Base-by-base conservation (phyloP, 1,140 invertebrate genomes). In the Drosophila nikananu region DNA sequence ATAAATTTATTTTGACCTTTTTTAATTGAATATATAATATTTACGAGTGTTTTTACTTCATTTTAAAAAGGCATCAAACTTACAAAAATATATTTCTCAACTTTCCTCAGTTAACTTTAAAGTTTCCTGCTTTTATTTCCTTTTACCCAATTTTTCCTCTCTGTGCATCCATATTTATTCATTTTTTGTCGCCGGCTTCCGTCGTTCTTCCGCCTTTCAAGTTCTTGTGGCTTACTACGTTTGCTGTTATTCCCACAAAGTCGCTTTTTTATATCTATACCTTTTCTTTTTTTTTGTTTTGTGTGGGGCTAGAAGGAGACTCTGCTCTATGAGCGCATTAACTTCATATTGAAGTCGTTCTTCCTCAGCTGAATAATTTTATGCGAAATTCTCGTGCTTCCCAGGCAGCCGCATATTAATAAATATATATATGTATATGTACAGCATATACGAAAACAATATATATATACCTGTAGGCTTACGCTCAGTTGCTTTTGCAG, bases 331-430 rank as follows among this genome's bases (percentile, higher is more conserved):
- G 65, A 62, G 44, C 75, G 32, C 52, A 55, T 55, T 55, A 55
- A 37, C 52, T 55, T 55, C 52, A 37, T 55, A 55, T 55, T 55
- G 52, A 55, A 55, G 52, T 17, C 17, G 39, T 27, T 57, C 30
- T 52, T 66, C n/a, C 61, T 44, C 30, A 62, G 52, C 44, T 60
- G 17, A 19, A 48, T 72, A 80, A 84, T 81, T 84, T 83, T 81
- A 83, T 83, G 81, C 81, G 81, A 77, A 84, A 62, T 84, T 84
- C 73, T 86, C 81, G 82, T 77, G 82, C 58, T 81, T 84, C 63
- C 65, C 81, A 81, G 67, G 55, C 54, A 2, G 27, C 37, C 39
- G 57, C 39, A 66, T 65, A 52, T 42, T 25, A 42, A 27, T 54
- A 27, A 42, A 37, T 35, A 35, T 35, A 25, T 46, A 37, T 66